Base-by-base conservation (phyloP, 1,140 invertebrate genomes). In the Ruditapes philippinarum region DNA sequence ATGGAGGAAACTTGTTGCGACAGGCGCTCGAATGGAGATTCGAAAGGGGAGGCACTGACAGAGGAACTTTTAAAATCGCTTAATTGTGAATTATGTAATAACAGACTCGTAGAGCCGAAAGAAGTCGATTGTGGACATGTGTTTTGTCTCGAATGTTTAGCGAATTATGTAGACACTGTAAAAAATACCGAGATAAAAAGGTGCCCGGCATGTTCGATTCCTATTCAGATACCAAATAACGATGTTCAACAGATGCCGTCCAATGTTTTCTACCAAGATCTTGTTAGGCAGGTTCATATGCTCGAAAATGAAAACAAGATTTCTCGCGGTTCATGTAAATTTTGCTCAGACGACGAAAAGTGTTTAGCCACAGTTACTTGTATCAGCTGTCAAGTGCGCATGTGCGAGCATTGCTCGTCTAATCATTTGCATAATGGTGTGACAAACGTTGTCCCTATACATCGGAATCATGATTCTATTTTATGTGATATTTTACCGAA, bases 381-480 rank as follows among this genome's bases (percentile, higher is more conserved):
- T 45, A 49, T 65, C 2, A 54, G 28, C 7, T 88, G 85, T 25
- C 73, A 88, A 45, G 85, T 45, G 1, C 51, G 73, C 7, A 88
- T 88, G 85, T 88, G 85, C n/a, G 85, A 88, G 25, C 11, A 68
- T 12, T 88, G 85, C 31, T 45, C 85, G n/a, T 42, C 74, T 0
- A 62, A 88, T 28, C 85, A 88, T 33, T 60, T 70, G 12, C 85
- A 88, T 40, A 88, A 88, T 70, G 85, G 85, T 19, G 74, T 88
- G 12, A 88, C 73, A 25, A 62, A 88, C 40, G 85, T 88, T 19
- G 62, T 88, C 3, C 51, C 74, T 1, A 80, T 88, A 70, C 85
- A 88, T 22, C 74, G 85, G 1, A 76, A 78, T n/a, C 85, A 88
- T 25, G 85, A 88, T 42, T 88, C 85, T 5, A 45, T 88, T 31